Evolutionary conservation across 2,888 invertebrate species (phyloP), one percentile per base, ranked within the genome.

Genomic region (Torymus texanus): DNA sequence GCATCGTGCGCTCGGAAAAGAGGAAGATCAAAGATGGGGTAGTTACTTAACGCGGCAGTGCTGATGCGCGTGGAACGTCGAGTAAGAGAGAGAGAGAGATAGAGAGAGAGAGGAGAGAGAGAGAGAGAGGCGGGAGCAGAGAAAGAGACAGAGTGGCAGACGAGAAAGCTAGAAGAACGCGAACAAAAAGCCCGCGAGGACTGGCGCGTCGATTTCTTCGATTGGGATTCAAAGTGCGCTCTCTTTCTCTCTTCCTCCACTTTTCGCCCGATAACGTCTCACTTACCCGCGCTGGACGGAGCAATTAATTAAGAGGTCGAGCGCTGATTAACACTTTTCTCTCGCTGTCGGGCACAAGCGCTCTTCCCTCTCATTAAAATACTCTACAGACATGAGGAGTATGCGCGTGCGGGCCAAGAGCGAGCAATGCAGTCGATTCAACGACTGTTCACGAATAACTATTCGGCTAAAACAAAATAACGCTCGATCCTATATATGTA

Each of bases 291-390:
- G 14, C 18, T 55, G 67, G 71, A 53, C 55, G 70, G 51, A 66
- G 66, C 75, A 75, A 79, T 74, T 79, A 79, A 79, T 75, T 79
- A 79, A 70, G 67, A 73, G 71, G 66, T 50, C n/a, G 18, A 68
- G 56, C 21, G 53, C 71, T 75, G 75, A 79, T 79, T 79, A 79
- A 55, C 75, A 75, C 71, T 79, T 73, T 68, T 73, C 63, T 70
- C 51, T 2, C 12, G 59, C 59, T 78, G 56, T 78, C 73, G 61
- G n/a, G 68, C 58, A 58, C 74, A 70, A 65, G 50, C 63, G 58
- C 58, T 2, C 61, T 59, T 21, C 61, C 50, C 58, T 78, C 67
- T 62, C 62, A 68, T 78, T 67, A 73, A 78, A 78, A 68, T 67
- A 56, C 53, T 55, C 21, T 29, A 24, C n/a, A 10, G 21, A 13